Evolutionary conservation across 2,797 vertebrate genomes (phyloP).

Genomic region (Urophycis tenuis): DNA sequence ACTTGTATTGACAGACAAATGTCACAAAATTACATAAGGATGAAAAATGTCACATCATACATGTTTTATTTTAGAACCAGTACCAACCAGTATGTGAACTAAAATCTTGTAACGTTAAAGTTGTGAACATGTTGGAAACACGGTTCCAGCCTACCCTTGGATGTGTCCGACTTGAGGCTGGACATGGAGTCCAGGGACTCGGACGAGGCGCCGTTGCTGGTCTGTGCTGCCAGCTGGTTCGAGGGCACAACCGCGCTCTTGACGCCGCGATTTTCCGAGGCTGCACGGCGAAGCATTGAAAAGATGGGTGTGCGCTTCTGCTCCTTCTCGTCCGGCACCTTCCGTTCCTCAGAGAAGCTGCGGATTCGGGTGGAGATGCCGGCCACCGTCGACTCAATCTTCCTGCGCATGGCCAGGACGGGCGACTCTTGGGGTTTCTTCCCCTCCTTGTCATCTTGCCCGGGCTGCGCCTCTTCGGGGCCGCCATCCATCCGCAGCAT

Average conservation of each 20-base stretch:
- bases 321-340: constrained; percentile 63
- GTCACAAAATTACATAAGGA: background rate
- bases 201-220: constrained; percentile 73
- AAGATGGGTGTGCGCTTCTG: constrained; percentile 78
- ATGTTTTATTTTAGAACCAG: background rate
- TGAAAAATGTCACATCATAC: background rate
- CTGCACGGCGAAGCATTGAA: constrained; percentile 81
- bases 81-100: background rate
- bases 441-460: constrained; percentile 60
- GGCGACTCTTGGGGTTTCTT: constrained; percentile 81
- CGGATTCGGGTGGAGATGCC: constrained; percentile 85
- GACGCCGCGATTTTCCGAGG: constrained; percentile 82
- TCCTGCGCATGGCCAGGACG: constrained; percentile 79
- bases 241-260: constrained; percentile 72
- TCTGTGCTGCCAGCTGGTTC: constrained; percentile 77
- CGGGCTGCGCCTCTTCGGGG: constrained; percentile 37
- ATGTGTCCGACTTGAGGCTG: constrained; percentile 75
- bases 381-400: constrained; percentile 88
- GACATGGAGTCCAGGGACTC: constrained; percentile 89
- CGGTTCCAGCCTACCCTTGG: constrained; percentile 61
- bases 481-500: constrained; percentile 63
- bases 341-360: constrained; percentile 82
- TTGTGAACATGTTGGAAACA: background rate
- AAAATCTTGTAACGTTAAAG: background rate
- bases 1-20: background rate